These are phyloP conservation scores for Chloroclystis v-ata DNA, from an alignment of 2,888 invertebrate species.

Conservation along the genomic window DNA sequence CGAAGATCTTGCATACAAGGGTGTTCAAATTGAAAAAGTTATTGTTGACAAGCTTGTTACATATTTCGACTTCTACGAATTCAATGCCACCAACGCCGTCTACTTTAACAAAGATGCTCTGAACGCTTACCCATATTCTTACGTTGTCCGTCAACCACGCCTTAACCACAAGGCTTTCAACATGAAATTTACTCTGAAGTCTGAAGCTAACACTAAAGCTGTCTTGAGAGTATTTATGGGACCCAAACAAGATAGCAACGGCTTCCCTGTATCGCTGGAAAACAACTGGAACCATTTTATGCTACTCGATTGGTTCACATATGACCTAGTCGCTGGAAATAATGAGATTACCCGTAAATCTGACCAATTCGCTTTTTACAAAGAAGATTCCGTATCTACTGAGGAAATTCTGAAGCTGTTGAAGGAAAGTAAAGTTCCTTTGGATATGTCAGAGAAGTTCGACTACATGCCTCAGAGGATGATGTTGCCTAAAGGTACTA, in stretches of 20 bases:
- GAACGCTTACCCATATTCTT: constrained; percentile 51
- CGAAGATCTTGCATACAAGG: constrained; percentile 76
- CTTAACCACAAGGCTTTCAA: constrained; percentile 84
- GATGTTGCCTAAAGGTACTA: constrained; percentile 84
- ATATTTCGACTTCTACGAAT: constrained; percentile 82
- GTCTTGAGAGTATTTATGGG: constrained; percentile 82
- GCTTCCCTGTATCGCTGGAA: constrained; percentile 68
- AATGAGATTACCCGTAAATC: constrained; percentile 83
- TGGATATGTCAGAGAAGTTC: constrained; percentile 72
- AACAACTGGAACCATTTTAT: constrained; percentile 80
- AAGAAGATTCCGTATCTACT: constrained; percentile 80
- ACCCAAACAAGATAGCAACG: constrained; percentile 81
- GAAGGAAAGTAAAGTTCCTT: constrained; percentile 69
- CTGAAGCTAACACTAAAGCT: constrained; percentile 77
- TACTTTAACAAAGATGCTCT: constrained; percentile 47
- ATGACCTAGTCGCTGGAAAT: constrained; percentile 78
- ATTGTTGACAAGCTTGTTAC: constrained; percentile 80
- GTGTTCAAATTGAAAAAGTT: constrained; percentile 79
- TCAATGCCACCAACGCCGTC: constrained; percentile 78
- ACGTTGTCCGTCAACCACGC: constrained; percentile 82
- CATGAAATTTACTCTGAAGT: constrained; percentile 77
- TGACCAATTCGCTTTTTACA: constrained; percentile 79
- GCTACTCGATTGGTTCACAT: constrained; percentile 79
- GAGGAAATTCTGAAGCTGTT: constrained; percentile 79
- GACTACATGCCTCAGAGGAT: constrained; percentile 82